Evolutionary conservation across 2,888 invertebrate genomes (phyloP).

Genomic region (Hydraecia micacea): DNA sequence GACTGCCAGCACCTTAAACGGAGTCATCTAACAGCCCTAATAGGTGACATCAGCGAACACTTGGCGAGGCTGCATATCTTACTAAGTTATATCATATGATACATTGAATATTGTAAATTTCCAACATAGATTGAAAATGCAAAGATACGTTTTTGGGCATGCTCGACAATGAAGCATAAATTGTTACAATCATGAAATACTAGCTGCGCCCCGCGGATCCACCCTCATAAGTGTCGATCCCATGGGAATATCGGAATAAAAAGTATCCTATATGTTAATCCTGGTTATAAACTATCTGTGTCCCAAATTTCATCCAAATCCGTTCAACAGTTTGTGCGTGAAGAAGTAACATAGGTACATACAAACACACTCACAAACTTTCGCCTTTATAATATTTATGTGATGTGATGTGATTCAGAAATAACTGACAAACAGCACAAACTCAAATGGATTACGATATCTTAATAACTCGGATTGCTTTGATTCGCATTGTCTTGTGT

Average conservation of each 20-base stretch:
- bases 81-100: constrained; percentile 41
- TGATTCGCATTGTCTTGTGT: constrained; percentile 8
- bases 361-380: too few relatives aligned
- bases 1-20: constrained; percentile 55
- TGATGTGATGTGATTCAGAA: not conserved
- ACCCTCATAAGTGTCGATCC: too few relatives aligned
- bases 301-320: too few relatives aligned
- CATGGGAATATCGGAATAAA: too few relatives aligned
- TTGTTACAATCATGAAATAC: constrained; percentile 8
- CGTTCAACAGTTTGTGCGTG: too few relatives aligned
- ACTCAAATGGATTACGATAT: constrained; percentile 3
- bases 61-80: constrained; percentile 46
- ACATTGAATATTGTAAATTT: constrained; percentile 37
- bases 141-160: constrained; percentile 36
- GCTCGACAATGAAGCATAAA: not conserved
- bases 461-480: constrained; percentile 6
- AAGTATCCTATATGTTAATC: too few relatives aligned
- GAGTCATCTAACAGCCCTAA: constrained; percentile 65
- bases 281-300: too few relatives aligned
- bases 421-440: not conserved
- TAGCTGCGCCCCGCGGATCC: too few relatives aligned
- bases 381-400: too few relatives aligned
- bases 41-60: constrained; percentile 65
- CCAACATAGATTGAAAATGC: constrained; percentile 30
- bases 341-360: too few relatives aligned